Evolutionary conservation across 2,888 invertebrate genomes (phyloP), one percentile per base, ranked within the genome.

Genomic region (Achlya flavicornis): DNA sequence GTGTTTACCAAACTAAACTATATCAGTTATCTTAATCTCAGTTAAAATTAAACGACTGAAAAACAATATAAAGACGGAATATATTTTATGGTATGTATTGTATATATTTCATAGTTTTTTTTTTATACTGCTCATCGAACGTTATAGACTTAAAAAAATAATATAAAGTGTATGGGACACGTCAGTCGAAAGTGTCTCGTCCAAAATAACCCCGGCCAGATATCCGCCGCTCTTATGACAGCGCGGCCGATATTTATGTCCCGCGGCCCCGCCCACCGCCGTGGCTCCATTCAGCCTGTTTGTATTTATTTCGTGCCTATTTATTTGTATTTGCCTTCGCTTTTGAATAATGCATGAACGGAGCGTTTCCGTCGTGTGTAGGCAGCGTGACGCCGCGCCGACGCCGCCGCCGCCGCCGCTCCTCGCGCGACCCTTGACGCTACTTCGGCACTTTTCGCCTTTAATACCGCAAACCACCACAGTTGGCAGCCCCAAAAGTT

Each of bases 301-400:
- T 92, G 92, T 93, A 93, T 93, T 92, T 93, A 92, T 93, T 93
- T 88, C 87, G 87, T 90, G 91, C 88, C 93, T 92, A 93, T 93
- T 93, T 93, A 93, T 93, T 93, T 93, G 93, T 93, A 92, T 93
- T 93, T 91, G 92, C 86, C 87, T 90, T 89, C 79, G 87, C 85
- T 83, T 92, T 90, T 93, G 93, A 93, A 93, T 93, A 89, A 93
- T 92, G 87, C 90, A 93, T 93, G 92, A 92, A 90, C 89, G 81
- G 82, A 89, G 85, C 88, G 89, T 93, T 92, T 92, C 93, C 93
- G 91, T 86, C 90, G 92, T 91, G 93, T 91, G 93, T 93, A 93
- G 93, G 93, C 92, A 87, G 93, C 93, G 90, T 93, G 93, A 93
- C 93, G 93, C 93, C 93, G 84, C 70, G 63, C 35, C 19, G 66